A percentile compares a stretch with the other conserved stretches of the same genome.
Conservation (phyloP, 2,888 invertebrate genomes). For the Leptinotarsa tumamoca region DNA sequence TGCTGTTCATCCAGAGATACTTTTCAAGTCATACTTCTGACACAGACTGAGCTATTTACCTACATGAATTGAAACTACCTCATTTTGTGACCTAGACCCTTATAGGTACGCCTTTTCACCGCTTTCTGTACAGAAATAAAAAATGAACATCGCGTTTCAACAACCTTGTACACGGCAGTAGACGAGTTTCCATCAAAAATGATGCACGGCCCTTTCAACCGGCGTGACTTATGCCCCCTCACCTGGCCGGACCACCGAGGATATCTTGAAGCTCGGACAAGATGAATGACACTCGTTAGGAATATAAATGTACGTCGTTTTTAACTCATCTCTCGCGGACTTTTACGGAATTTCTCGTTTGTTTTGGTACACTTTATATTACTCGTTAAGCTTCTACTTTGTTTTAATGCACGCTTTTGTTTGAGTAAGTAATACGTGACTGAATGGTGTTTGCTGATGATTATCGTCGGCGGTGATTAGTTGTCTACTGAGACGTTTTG, state of each 20-base stretch:
- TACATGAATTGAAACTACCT: too few relatives aligned
- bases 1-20: too few relatives aligned
- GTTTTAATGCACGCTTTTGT: slow-evolving; percentile 26
- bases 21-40: too few relatives aligned
- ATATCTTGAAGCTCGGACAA: slow-evolving; percentile 23
- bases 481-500: slow-evolving; percentile 4
- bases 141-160: slow-evolving; percentile 2
- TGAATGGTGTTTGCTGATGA: slow-evolving; percentile 24
- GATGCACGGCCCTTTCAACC: slow-evolving; percentile 28
- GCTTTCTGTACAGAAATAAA: not conserved
- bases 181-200: slow-evolving; percentile 24
- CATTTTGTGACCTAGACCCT: too few relatives aligned
- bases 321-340: slow-evolving; percentile 19
- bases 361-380: slow-evolving; percentile 24
- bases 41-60: too few relatives aligned
- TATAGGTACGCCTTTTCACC: too few relatives aligned
- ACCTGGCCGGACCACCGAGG: slow-evolving; percentile 33
- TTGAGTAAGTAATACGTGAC: slow-evolving; percentile 26
- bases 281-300: slow-evolving; percentile 35
- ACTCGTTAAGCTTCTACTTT: slow-evolving; percentile 26
- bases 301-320: slow-evolving; percentile 34
- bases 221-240: slow-evolving; percentile 33
- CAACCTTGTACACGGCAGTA: slow-evolving; percentile 8
- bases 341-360: slow-evolving; percentile 24
- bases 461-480: slow-evolving; percentile 22